Conservation (phyloP, 2,113 vertebrate genomes). For the Colinus virginianus region DNA sequence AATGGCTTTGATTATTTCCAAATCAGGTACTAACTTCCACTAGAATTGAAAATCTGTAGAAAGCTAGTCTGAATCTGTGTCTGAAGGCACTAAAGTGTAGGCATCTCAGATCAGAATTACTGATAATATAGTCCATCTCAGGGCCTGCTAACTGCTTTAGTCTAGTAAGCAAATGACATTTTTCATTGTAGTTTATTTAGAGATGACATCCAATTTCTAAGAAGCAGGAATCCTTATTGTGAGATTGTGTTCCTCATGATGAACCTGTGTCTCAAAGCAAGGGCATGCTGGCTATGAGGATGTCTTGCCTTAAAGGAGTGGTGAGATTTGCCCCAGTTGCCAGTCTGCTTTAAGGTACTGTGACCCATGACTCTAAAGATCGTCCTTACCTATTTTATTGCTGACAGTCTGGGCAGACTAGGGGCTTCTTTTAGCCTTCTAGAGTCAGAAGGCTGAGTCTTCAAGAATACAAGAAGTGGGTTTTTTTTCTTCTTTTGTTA, state of each 20-base stretch:
- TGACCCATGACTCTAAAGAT: neutral
- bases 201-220: neutral
- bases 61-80: neutral
- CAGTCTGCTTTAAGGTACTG: neutral
- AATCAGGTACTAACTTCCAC: neutral
- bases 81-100: no score
- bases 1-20: constrained; percentile 7
- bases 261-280: neutral
- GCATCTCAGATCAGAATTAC: neutral
- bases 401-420: neutral
- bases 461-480: neutral
- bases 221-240: no score
- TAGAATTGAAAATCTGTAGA: neutral
- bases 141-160: no score
- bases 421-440: neutral
- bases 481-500: neutral
- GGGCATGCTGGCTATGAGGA: neutral
- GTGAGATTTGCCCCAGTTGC: neutral
- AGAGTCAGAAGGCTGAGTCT: no score
- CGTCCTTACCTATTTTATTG: neutral
- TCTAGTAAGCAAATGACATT: no score
- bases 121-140: neutral
- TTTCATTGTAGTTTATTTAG: neutral
- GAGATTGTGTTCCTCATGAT: neutral
- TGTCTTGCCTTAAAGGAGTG: neutral